phyloP scores from a whole-genome alignment of 1,140 invertebrate species.

The Nephila pilipes region DNA sequence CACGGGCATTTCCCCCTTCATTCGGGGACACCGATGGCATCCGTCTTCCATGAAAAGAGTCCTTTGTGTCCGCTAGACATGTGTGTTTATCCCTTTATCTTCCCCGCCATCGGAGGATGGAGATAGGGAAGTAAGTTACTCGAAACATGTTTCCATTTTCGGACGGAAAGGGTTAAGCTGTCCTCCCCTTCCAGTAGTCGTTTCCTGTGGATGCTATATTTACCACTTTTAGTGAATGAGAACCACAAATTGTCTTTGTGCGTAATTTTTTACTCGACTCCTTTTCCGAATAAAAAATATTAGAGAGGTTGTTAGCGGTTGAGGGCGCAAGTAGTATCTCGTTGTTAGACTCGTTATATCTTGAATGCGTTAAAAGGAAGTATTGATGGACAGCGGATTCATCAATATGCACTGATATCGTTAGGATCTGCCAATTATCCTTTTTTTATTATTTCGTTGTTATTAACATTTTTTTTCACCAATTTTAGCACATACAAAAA shows the following conservation, averaged over 20 bases:
- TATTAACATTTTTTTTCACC: no score
- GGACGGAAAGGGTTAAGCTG: conserved; percentile 54
- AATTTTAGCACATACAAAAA: no score
- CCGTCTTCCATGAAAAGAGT: conserved; percentile 17
- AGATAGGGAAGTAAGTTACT: background rate
- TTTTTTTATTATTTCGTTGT: no score
- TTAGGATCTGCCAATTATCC: no score
- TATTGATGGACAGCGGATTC: no score
- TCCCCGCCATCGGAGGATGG: background rate
- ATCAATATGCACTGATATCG: no score
- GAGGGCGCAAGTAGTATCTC: background rate
- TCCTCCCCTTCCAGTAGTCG: background rate
- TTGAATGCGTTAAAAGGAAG: no score
- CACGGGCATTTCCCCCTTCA: background rate
- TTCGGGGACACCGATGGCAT: background rate
- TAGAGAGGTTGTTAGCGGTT: background rate
- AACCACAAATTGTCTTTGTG: conserved; percentile 3
- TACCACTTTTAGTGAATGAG: conserved; percentile 13
- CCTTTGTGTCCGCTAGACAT: conserved; percentile 37
- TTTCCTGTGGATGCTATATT: conserved; percentile 51
- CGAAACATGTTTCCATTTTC: conserved; percentile 56
- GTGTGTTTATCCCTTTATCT: conserved; percentile 42
- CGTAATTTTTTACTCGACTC: background rate
- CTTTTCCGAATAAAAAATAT: background rate
- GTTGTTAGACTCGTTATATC: no score